Evolutionary conservation across 2,888 invertebrate species (phyloP).

Genomic region (Euzophera pinguis): DNA sequence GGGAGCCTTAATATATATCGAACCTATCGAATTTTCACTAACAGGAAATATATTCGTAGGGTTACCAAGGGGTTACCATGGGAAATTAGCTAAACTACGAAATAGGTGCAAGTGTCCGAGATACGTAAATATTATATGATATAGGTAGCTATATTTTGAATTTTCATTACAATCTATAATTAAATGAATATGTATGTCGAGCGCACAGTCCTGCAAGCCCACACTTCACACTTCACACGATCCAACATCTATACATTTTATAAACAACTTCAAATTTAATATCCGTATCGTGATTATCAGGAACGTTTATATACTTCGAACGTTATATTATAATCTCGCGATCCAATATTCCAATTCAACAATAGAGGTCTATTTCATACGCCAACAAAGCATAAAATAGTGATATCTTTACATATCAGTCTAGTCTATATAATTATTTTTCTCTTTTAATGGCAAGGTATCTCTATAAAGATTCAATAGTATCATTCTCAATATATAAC

Average conservation of each 20-base stretch:
- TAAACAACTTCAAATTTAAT: conserved; percentile 63
- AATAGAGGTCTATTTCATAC: conserved; percentile 70
- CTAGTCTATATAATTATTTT: conserved; percentile 78
- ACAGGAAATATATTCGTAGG: too few relatives aligned
- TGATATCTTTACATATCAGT: conserved; percentile 80
- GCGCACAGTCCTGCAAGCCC: conserved; percentile 26
- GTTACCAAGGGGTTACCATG: too few relatives aligned
- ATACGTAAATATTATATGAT: too few relatives aligned
- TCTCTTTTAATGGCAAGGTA: conserved; percentile 76
- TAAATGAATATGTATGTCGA: conserved; percentile 16
- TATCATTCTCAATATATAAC: conserved; percentile 75
- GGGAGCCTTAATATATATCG: too few relatives aligned
- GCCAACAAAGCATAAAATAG: conserved; percentile 79
- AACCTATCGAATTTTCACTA: too few relatives aligned
- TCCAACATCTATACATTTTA: conserved; percentile 53
- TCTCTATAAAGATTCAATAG: conserved; percentile 79
- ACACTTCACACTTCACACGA: conserved; percentile 47
- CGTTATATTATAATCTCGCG: conserved; percentile 46
- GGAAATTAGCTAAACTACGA: too few relatives aligned
- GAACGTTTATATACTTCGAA: conserved; percentile 60
- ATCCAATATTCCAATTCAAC: conserved; percentile 63
- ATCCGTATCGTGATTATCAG: conserved; percentile 58
- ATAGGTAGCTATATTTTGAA: too few relatives aligned
- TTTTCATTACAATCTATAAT: too few relatives aligned
- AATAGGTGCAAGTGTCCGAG: too few relatives aligned